Conservation (phyloP, 2,113 vertebrate species). For the Oreochromis niloticus region DNA sequence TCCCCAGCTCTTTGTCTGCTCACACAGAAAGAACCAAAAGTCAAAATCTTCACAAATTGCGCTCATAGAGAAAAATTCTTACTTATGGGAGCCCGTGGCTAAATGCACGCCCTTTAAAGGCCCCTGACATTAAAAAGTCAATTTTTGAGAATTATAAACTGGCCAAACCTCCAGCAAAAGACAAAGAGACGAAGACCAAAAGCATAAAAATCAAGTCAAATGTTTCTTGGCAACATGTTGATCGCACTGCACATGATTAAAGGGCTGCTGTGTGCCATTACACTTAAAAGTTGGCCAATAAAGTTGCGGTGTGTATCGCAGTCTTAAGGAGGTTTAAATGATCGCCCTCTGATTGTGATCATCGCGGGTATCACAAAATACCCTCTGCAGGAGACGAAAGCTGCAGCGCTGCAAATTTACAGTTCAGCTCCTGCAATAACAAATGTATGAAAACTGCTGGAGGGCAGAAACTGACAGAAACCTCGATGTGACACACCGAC, state of each 20-base stretch:
- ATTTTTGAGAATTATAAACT: neutral
- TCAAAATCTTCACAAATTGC: neutral
- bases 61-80: neutral
- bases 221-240: slow-evolving; percentile 9
- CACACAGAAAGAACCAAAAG: neutral
- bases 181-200: neutral
- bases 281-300: neutral
- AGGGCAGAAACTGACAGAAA: slow-evolving; percentile 30
- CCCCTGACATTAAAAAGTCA: neutral
- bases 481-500: slow-evolving; percentile 42
- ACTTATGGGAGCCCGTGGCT: neutral
- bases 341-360: slow-evolving; percentile 18
- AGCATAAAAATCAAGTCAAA: neutral
- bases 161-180: neutral
- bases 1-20: neutral
- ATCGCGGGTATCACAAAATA: neutral
- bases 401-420: neutral
- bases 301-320: neutral
- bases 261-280: neutral
- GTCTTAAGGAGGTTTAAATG: slow-evolving; percentile 10
- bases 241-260: slow-evolving; percentile 14
- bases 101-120: neutral
- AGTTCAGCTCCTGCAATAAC: slow-evolving; percentile 26
- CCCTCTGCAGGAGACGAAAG: neutral
- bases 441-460: slow-evolving; percentile 26